Evolutionary conservation across 2,797 vertebrate species (phyloP), one percentile per base, ranked within the genome.

Genomic region (Neosilurus mollespiculum): DNA sequence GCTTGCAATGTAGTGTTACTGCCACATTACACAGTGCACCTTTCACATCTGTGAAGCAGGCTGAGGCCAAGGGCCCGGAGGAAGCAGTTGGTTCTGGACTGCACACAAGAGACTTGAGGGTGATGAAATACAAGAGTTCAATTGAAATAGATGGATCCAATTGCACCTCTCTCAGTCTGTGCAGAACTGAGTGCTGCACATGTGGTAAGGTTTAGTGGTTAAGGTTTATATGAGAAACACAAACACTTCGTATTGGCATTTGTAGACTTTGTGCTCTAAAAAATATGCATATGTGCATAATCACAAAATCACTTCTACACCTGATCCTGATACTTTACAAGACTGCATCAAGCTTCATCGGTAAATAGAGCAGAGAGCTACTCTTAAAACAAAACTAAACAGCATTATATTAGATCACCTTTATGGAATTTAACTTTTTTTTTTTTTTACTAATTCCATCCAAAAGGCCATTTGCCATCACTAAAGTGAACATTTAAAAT

Each of bases 11-110:
- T 85, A 49, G 66, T 82, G 59, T 73, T 81, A 78, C 80, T 72
- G 75, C 80, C 80, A 85, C 84, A 79, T 77, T 85, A 85, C 80
- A 72, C 73, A 81, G 80, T 72, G 75, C 80, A 81, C 84, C 84
- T 82, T 85, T 81, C 80, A 78, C 80, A 78, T 82, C 80, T 82
- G 84, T 14, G 34, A 82, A 67, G 59, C 84, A 79, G 73, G 59
- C 67, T 14, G 34, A 26, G 64, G 75, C 80, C 61, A 66, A 73
- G 61, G 61, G 76, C 80, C 69, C 58, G 62, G 37, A 82, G 75
- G 75, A 85, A 81, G 61, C 26, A 80, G 67, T 73, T 80, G 76
- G 81, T 70, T 80, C 76, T 79, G 61, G 75, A 80, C 54, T 82
- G 76, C 81, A 82, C 81, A 73, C 69, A 58, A 62, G 37, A 80